Percentiles rank a stretch among this genome's conserved stretches.
phyloP scores from a whole-genome alignment of 2,113 vertebrate species.

The Gymnocephalus cernua region DNA sequence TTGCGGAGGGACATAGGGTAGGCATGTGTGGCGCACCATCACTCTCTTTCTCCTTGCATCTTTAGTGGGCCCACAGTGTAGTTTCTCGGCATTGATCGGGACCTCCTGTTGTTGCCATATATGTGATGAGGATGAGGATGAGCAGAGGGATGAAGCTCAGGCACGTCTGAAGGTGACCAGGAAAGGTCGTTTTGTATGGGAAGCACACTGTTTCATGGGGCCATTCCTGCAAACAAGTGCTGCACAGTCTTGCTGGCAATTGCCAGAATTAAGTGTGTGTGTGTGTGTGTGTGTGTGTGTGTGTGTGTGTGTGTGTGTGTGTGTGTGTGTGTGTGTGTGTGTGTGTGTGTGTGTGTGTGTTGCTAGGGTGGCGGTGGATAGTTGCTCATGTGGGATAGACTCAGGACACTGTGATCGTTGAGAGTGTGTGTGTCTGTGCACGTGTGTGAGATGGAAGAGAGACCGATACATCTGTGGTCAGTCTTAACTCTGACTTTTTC shows the following conservation, averaged over 20 bases:
- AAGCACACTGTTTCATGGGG: slow-evolving; percentile 53
- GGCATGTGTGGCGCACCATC: slow-evolving; percentile 69
- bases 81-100: slow-evolving; percentile 24
- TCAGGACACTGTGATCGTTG: slow-evolving; percentile 11
- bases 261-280: slow-evolving; percentile 6
- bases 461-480: background rate
- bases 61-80: slow-evolving; percentile 5
- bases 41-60: slow-evolving; percentile 2
- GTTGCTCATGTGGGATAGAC: slow-evolving; percentile 36
- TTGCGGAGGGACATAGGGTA: slow-evolving; percentile 80
- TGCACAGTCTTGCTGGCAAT: slow-evolving; percentile 20
- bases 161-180: slow-evolving; percentile 85
- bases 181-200: slow-evolving; percentile 82
- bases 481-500: background rate
- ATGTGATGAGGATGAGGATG: slow-evolving; percentile 16
- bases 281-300: slow-evolving; percentile 23
- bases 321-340: slow-evolving; percentile 13
- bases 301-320: slow-evolving; percentile 8
- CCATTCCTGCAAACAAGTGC: slow-evolving; percentile 34
- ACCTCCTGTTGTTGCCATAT: slow-evolving; percentile 27
- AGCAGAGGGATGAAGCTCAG: slow-evolving; percentile 43
- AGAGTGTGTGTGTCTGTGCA: background rate
- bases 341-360: background rate
- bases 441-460: slow-evolving; percentile 7
- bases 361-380: slow-evolving; percentile 36